These are phyloP conservation scores for Ciconia boyciana DNA, from an alignment of 2,113 vertebrate genomes.

Conservation along the genomic window DNA sequence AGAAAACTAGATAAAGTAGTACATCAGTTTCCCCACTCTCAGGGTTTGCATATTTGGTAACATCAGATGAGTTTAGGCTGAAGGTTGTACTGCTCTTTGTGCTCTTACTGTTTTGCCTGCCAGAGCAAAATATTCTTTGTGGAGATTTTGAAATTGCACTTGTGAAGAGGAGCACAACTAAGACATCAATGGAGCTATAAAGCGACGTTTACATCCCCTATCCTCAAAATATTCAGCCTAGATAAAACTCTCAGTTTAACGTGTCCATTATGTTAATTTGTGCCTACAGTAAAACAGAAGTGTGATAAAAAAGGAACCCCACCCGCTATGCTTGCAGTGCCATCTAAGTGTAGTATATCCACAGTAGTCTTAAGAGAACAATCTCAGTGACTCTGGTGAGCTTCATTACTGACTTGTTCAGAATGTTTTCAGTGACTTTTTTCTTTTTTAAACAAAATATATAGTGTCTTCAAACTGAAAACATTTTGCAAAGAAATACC, in stretches of 20 bases:
- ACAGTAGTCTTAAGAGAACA: background rate
- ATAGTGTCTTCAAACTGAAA: background rate
- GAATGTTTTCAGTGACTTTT: background rate
- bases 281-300: background rate
- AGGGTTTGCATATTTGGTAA: background rate
- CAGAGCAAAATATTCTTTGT: background rate
- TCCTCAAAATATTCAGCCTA: background rate
- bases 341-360: background rate
- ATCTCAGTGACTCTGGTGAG: background rate
- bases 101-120: background rate
- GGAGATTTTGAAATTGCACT: background rate
- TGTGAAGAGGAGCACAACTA: background rate
- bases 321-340: background rate
- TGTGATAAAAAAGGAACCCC: background rate
- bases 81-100: background rate
- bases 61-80: background rate
- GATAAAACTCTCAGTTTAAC: background rate
- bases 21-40: background rate
- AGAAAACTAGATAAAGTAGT: background rate
- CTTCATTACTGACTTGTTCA: background rate
- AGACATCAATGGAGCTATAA: background rate
- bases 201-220: background rate
- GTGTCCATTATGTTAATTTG: background rate
- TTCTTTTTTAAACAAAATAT: background rate
- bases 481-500: background rate